Conservation (phyloP, 2,797 vertebrate species). For the Schizopygopsis pylzovi region DNA sequence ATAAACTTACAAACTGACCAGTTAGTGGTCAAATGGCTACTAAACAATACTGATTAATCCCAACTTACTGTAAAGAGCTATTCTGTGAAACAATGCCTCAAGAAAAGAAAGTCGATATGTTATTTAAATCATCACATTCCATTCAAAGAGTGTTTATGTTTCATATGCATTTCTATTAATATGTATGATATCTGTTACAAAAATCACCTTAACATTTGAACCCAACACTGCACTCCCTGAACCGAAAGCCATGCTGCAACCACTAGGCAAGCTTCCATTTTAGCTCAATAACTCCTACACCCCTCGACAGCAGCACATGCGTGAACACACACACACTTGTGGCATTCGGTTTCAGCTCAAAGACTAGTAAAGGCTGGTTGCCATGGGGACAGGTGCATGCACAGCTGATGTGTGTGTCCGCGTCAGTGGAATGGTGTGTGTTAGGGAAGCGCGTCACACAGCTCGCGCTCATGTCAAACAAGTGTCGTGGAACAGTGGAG, state of each 20-base stretch:
- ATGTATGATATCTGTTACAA: not conserved
- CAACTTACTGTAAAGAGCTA: not conserved
- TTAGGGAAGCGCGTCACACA: conserved; percentile 11
- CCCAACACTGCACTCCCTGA: conserved; percentile 45
- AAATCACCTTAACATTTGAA: conserved; percentile 57
- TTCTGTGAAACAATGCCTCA: not conserved
- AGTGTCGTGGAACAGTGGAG: conserved; percentile 7
- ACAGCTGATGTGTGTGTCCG: not conserved
- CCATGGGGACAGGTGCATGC: conserved; percentile 55
- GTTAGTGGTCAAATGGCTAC: too few relatives aligned
- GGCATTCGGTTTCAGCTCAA: conserved; percentile 27
- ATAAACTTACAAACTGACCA: too few relatives aligned
- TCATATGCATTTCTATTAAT: not conserved
- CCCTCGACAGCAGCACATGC: not conserved
- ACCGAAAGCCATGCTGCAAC: conserved; percentile 41
- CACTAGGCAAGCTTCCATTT: conserved; percentile 41
- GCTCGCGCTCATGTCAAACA: conserved; percentile 13
- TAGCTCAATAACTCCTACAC: conserved; percentile 48
- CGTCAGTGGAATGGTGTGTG: conserved; percentile 4
- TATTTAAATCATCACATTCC: not conserved
- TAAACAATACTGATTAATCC: not conserved
- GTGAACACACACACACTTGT: conserved; percentile 24
- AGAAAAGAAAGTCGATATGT: not conserved
- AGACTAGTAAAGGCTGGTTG: conserved; percentile 52
- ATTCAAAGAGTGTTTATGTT: not conserved